Evolutionary conservation across 92 coral and sea anemone genomes (phyloP), one percentile per base, ranked within the genome.

Genomic region (Siderastrea siderea): DNA sequence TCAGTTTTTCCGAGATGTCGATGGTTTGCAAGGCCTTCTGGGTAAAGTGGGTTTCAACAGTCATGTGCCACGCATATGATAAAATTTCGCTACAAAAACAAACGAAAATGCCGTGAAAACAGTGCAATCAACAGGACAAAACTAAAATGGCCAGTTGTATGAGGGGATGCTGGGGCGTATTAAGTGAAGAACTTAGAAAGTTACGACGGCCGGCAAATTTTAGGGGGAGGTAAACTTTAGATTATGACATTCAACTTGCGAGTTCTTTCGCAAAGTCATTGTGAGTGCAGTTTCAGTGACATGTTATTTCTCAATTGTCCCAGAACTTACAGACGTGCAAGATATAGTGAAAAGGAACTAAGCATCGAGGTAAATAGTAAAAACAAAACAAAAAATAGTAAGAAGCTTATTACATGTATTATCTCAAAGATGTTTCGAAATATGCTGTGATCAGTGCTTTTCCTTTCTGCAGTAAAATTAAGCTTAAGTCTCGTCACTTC

Each of bases 101-200:
- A 57, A 60, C 11, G 54, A 10, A 72, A 12, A 54, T 68, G 57
- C 11, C 15, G 60, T 12, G 47, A 83, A 10, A 45, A 83, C 3
- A 73, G 51, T 50, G 45, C n/a, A 17, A 8, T 12, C 5, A 77
- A 2, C 9, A 44, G 48, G 15, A 59, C 8, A 11, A 62, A 26
- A 47, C 8, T 6, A 9, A 62, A 47, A 95, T 95, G 98, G 84
- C 96, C 17, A 88, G 98, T 68, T 95, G 98, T 83, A 88, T 92
- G 86, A 79, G 92, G 45, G 95, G 96, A 54, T 97, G 99, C 19
- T 97, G 99, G 99, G 92, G 94, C 6, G 84, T 95, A 52, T 87
- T 97, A 52, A 83, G 94, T 15, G 98, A 93, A 64, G 95, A 93
- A 76, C 16, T 94, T 6, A 80, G 94, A 38, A 97, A 92, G 68